Evolutionary conservation across 2,797 vertebrate species (phyloP), one percentile per base, ranked within the genome.

Genomic region (Parauchenoglanis ngamensis): DNA sequence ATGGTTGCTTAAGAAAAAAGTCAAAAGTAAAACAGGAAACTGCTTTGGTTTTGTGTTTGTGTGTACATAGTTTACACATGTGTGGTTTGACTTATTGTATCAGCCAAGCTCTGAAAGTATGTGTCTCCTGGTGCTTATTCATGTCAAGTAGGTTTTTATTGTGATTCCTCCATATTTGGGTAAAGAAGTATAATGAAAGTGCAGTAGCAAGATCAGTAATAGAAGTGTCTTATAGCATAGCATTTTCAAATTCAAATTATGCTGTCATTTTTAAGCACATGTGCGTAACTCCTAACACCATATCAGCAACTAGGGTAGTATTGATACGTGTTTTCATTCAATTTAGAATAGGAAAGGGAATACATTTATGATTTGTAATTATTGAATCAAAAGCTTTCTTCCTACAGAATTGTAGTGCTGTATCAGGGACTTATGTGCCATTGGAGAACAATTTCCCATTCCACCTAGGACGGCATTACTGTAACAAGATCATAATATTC

Each of bases 381-480:
- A 75, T 56, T 80, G 31, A 81, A 85, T 83, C 10, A 87, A 84
- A 40, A 31, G 70, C 57, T 76, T 67, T 63, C 10, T 85, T 10
- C 8, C 61, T 63, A 10, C 23, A 61, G 83, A 87, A 72, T 87
- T 86, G 19, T 78, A 44, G 61, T 78, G 57, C 49, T 56, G 57
- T 85, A 75, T 88, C 86, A 89, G 61, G 61, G 63, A 52, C 86
- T 86, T 82, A 90, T 87, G 31, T 6, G 86, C 44, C 88, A 0
- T 28, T 83, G 67, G 90, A 91, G 91, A 92, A 90, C 90, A 88
- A 87, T 94, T 68, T 88, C 89, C 87, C 56, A n/a, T 91, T 83
- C 87, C 75, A 86, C 57, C 61, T n/a, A 56, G 80, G 85, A 90
- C 82, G 63, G 40, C 85, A 91, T 89, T 88, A 90, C 92, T 90